Base-by-base conservation (phyloP, 2,797 vertebrate genomes). In the Tachyglossus aculeatus region DNA sequence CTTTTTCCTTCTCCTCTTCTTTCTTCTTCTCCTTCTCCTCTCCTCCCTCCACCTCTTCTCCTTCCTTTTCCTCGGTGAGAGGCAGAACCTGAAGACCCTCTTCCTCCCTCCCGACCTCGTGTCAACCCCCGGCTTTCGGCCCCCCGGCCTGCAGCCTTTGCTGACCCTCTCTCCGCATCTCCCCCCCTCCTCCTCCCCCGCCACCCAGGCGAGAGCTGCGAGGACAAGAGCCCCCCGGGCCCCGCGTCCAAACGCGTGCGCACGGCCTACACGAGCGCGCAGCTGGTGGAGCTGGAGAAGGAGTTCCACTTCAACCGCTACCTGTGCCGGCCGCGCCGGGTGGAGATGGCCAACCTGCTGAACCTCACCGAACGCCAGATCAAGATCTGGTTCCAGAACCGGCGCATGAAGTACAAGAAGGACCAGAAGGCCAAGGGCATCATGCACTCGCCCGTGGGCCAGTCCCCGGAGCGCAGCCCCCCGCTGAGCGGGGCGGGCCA, bases 351-450 rank as follows among this genome's bases (percentile, higher is more conserved):
- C 50, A 99, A 99, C 87, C 90, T 99, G 71, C 94, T 99, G 71
- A 99, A 98, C 87, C 96, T 99, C 83, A 99, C 97, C 22, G 98
- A 99, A 90, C 95, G 98, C 44, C 98, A 99, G 91, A 99, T 99
- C 86, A 99, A 99, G 94, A 99, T 99, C 91, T 99, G 98, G 98
- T 99, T 99, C 93, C 98, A 99, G 89, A 99, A 99, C 92, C 88
- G 97, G 77, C 94, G 98, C 88, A 99, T 99, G 98, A 99, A 99
- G 88, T 99, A 99, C 93, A 99, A 99, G 92, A 99, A 99, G 93
- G 98, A 98, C 91, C 98, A 99, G 93, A 99, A 99, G 93, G 94
- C 97, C 75, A 99, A 99, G 92, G 98, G 98, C 85, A 96, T 99
- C 74, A 95, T 98, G 86, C 98, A 99, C 90, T 98, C 97, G 50